phyloP scores from a whole-genome alignment of 1,140 invertebrate genomes.

The Papilio glaucus region DNA sequence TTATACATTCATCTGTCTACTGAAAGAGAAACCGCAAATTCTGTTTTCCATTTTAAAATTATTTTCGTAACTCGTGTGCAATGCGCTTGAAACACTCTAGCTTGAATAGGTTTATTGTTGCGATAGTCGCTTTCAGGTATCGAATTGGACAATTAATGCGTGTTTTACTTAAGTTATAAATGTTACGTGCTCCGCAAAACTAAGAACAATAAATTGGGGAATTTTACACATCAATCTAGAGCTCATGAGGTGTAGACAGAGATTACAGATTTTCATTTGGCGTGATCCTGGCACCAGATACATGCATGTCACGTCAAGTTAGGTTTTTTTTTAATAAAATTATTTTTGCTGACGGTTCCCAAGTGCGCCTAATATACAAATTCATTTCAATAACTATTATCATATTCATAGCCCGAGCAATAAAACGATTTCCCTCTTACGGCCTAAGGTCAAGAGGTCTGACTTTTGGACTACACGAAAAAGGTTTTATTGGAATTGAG shows the following conservation, averaged over 20 bases:
- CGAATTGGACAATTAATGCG: not conserved
- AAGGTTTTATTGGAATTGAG: conserved; percentile 15
- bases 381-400: not conserved
- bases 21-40: not conserved
- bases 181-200: no score
- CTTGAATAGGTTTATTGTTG: not conserved
- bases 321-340: not conserved
- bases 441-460: not conserved
- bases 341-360: not conserved
- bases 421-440: not conserved
- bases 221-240: no score
- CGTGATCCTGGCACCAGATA: no score
- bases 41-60: conserved; percentile 1
- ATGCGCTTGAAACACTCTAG: not conserved
- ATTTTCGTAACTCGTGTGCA: not conserved
- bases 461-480: not conserved
- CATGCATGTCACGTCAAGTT: no score
- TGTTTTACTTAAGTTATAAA: no score
- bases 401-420: not conserved
- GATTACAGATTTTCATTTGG: no score
- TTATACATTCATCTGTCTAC: not conserved
- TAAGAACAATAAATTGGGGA: no score
- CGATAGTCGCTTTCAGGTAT: not conserved
- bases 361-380: not conserved
- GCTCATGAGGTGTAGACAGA: no score